Percentiles rank a stretch among this genome's conserved stretches.
Conservation (phyloP, 2,113 vertebrate genomes). For the Miniopterus natalensis region DNA sequence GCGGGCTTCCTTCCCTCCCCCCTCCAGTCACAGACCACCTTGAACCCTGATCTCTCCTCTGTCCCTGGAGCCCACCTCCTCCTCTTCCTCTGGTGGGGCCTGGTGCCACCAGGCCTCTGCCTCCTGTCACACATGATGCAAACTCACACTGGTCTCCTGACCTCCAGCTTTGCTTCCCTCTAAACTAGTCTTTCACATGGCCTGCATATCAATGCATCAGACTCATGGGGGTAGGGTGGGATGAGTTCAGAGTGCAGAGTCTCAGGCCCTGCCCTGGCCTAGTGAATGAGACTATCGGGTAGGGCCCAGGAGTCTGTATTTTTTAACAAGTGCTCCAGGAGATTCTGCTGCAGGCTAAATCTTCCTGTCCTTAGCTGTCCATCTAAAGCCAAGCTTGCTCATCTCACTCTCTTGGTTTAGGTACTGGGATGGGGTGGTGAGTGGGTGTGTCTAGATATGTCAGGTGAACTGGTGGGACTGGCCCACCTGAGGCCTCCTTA, state of each 20-base stretch:
- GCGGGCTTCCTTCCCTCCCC: neutral
- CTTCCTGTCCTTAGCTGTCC: neutral
- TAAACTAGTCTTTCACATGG: no score
- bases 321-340: neutral
- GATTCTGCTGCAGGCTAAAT: neutral
- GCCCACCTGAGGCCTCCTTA: neutral
- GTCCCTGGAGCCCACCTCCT: no score
- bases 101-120: neutral
- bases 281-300: neutral
- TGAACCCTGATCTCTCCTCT: neutral
- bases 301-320: neutral
- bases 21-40: fast-evolving
- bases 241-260: neutral
- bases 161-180: neutral
- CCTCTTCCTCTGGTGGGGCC: neutral
- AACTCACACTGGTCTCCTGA: neutral
- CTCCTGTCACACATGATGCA: neutral
- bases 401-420: neutral
- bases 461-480: neutral
- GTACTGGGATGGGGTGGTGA: neutral
- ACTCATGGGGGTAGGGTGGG: fast-evolving
- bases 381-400: neutral
- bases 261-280: neutral
- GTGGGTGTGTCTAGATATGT: neutral
- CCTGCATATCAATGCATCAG: neutral